Evolutionary conservation across 2,888 invertebrate genomes (phyloP).

Genomic region (Campoplex nolae): DNA sequence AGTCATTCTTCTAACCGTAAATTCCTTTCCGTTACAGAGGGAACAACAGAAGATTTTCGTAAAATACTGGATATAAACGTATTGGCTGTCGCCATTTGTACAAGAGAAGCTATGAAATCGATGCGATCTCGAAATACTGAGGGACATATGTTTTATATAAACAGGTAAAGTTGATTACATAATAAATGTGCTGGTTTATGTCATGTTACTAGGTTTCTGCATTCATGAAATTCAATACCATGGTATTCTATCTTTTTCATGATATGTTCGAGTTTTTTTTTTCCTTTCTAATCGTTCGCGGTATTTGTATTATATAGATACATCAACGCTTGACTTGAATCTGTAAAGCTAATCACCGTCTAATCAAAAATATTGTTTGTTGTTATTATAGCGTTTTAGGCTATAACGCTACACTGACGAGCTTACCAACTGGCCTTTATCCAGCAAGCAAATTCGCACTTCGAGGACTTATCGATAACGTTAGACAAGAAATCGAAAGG

Average conservation of each 20-base stretch:
- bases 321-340: not conserved
- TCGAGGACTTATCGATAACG: conserved; percentile 83
- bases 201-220: not conserved
- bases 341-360: not conserved
- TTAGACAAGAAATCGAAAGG: conserved; percentile 83
- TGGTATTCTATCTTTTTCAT: not conserved
- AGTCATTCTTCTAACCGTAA: not conserved
- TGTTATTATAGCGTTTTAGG: conserved; percentile 60
- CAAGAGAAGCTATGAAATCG: conserved; percentile 75
- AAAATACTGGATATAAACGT: conserved; percentile 75
- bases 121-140: conserved; percentile 72
- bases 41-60: conserved; percentile 72
- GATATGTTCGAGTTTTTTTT: not conserved
- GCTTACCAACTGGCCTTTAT: conserved; percentile 61
- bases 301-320: too few relatives aligned
- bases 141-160: conserved; percentile 40
- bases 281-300: too few relatives aligned
- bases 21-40: conserved; percentile 67
- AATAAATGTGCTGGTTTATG: not conserved
- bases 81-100: conserved; percentile 75
- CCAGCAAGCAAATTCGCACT: conserved; percentile 84
- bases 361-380: not conserved
- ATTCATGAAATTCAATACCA: not conserved
- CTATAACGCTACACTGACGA: conserved; percentile 27
- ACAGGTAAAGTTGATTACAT: conserved; percentile 8